These are phyloP conservation scores for Sialis fuliginosa DNA, from an alignment of 2,888 invertebrate genomes.

Conservation along the genomic window DNA sequence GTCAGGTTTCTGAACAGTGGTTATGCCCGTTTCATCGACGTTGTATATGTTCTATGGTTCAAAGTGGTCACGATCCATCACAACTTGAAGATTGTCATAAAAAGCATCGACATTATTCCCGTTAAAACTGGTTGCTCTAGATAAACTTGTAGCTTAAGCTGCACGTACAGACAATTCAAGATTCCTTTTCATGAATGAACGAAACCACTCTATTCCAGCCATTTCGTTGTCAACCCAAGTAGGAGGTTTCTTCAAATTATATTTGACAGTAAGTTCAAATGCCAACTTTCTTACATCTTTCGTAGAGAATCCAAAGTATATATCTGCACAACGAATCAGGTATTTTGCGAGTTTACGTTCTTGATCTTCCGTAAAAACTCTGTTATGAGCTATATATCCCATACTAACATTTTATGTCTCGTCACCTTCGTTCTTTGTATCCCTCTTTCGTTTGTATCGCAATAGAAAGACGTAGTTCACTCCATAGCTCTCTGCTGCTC, in stretches of 20 bases:
- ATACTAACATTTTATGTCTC: no score
- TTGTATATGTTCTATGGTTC: conserved; percentile 10
- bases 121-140: neutral
- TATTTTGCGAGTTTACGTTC: conserved; percentile 7
- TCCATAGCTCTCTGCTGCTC: no score
- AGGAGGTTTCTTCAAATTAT: neutral
- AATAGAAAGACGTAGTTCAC: no score
- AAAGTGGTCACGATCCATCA: conserved; percentile 6
- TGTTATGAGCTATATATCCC: no score
- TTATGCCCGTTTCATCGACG: conserved; percentile 10
- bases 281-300: conserved; percentile 8
- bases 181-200: conserved; percentile 7
- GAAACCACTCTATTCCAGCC: conserved; percentile 7
- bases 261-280: conserved; percentile 6
- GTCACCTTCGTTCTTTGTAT: no score
- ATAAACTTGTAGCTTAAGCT: conserved; percentile 9
- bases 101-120: neutral
- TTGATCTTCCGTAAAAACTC: no score
- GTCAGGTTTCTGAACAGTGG: conserved; percentile 10
- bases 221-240: conserved; percentile 1
- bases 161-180: conserved; percentile 8
- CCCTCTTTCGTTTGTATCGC: no score
- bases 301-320: conserved; percentile 8
- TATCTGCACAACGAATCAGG: conserved; percentile 4
- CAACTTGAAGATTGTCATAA: neutral